phyloP scores from a whole-genome alignment of 2,888 invertebrate species.

The Dastarcus helophoroides region DNA sequence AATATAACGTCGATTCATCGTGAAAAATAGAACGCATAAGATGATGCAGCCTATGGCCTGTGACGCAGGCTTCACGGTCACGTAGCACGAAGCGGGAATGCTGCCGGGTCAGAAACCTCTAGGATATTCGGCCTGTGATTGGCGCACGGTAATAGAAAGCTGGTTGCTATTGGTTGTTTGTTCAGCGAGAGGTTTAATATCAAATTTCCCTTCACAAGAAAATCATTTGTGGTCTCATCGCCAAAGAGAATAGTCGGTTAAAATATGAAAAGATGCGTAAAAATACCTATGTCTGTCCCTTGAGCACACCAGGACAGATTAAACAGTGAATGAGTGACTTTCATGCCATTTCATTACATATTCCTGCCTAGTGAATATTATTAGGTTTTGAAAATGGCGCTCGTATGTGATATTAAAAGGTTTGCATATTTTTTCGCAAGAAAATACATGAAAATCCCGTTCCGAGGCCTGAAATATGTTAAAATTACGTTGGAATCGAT shows the following conservation, averaged over 20 bases:
- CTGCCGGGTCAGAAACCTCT: background rate
- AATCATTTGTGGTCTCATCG: constrained; percentile 40
- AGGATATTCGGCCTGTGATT: constrained; percentile 5
- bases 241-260: constrained; percentile 39
- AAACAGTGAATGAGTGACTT: constrained; percentile 39
- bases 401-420: constrained; percentile 39
- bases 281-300: constrained; percentile 35
- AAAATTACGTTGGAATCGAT: constrained; percentile 26
- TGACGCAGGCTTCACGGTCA: background rate
- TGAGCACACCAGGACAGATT: constrained; percentile 35
- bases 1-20: too few species aligned
- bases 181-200: constrained; percentile 6
- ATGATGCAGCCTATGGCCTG: too few species aligned
- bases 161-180: constrained; percentile 6
- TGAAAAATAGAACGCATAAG: too few species aligned
- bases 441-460: constrained; percentile 27
- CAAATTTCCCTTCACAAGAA: constrained; percentile 15
- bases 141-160: constrained; percentile 4
- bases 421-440: constrained; percentile 38
- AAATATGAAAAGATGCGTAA: constrained; percentile 35
- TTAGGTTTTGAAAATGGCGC: constrained; percentile 38
- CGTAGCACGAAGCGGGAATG: background rate
- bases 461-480: constrained; percentile 33
- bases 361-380: constrained; percentile 37
- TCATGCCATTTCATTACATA: constrained; percentile 35